phyloP scores from a whole-genome alignment of 2,113 vertebrate genomes.

The Natator depressus region DNA sequence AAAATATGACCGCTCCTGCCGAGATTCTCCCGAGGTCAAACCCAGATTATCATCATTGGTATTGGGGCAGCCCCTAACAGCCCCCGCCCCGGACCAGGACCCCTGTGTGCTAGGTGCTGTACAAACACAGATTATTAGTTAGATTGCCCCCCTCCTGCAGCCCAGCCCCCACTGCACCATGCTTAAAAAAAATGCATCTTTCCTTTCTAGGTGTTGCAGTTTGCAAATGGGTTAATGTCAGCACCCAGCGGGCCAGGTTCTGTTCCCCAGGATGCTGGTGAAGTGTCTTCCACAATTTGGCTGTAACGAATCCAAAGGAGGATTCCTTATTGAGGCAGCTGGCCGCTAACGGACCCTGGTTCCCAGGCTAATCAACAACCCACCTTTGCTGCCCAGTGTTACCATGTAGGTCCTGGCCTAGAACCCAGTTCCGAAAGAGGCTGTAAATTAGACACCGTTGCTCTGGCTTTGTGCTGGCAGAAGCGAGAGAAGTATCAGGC shows the following conservation, averaged over 20 bases:
- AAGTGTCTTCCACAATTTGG: neutral
- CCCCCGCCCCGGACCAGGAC: fast-evolving
- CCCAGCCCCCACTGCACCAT: neutral
- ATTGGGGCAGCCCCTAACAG: neutral
- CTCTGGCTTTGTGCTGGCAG: neutral
- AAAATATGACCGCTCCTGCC: neutral
- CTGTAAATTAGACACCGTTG: too few relatives aligned
- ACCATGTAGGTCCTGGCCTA: neutral
- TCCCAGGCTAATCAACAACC: neutral
- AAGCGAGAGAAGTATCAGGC: neutral
- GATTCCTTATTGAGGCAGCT: neutral
- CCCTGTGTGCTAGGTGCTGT: neutral
- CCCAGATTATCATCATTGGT: neutral
- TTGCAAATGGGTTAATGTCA: neutral
- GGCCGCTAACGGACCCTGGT: neutral
- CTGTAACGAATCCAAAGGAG: neutral
- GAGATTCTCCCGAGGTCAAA: neutral
- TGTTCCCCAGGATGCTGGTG: neutral
- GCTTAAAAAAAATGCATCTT: neutral
- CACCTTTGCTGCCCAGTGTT: neutral
- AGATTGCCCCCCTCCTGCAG: neutral
- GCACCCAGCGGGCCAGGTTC: neutral
- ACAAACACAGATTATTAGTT: neutral
- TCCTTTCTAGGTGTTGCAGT: neutral
- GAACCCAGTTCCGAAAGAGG: neutral